Percentiles rank a stretch among this genome's conserved stretches.
Evolutionary conservation across 2,113 vertebrate genomes (phyloP).

Genomic region (Delphinus delphis): DNA sequence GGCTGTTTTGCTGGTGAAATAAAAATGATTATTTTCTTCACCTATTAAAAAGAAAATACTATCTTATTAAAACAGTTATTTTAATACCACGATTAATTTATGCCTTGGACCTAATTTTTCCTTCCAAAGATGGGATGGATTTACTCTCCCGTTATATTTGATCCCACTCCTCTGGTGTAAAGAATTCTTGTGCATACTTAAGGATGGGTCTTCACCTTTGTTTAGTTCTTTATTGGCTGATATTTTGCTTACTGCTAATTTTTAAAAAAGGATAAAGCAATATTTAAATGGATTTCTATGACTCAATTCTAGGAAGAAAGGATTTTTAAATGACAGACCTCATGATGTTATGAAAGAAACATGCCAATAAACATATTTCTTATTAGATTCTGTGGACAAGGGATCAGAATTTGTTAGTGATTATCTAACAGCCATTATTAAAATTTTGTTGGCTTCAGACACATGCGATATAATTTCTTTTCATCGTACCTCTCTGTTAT

Average conservation of each 20-base stretch:
- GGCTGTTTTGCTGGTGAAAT: conserved; percentile 42
- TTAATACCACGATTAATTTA: background rate
- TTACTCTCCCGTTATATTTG: background rate
- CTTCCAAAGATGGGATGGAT: background rate
- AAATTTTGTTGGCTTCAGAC: background rate
- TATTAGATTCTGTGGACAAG: background rate
- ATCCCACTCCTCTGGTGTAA: background rate
- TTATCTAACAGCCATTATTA: background rate
- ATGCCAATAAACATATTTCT: background rate
- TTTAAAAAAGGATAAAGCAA: background rate
- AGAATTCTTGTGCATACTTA: background rate
- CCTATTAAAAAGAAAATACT: background rate
- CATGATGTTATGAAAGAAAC: background rate
- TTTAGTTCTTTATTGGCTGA: conserved; percentile 1
- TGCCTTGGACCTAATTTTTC: background rate
- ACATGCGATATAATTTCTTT: background rate
- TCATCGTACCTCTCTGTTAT: background rate
- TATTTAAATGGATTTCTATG: background rate
- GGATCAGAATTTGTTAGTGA: conserved; percentile 24
- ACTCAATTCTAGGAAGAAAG: background rate
- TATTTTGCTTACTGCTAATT: background rate
- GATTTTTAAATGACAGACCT: conserved; percentile 26
- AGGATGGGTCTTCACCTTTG: background rate
- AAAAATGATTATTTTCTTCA: background rate
- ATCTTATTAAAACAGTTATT: background rate